Evolutionary conservation across 2,888 invertebrate genomes (phyloP).

Genomic region (Oscheius onirici): DNA sequence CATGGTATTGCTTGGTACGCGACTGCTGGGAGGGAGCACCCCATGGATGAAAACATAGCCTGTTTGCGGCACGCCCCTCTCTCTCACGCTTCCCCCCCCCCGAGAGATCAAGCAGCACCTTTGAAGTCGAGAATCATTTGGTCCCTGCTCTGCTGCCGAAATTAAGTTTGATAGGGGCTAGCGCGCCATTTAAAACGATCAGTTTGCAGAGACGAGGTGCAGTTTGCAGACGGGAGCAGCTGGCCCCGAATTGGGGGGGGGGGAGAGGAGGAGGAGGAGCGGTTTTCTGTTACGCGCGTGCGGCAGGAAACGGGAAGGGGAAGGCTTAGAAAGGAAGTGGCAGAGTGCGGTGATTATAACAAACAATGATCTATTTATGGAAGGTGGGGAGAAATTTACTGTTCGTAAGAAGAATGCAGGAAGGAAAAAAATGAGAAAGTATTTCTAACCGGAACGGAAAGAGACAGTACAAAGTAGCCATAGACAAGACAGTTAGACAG

Average conservation of each 20-base stretch:
- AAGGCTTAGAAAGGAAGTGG: background rate
- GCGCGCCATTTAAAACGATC: background rate
- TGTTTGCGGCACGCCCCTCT: constrained; percentile 30
- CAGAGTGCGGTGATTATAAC: background rate
- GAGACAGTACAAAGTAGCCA: background rate
- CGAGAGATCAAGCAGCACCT: constrained; percentile 13
- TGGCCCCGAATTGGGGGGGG: background rate
- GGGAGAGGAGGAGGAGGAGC: background rate
- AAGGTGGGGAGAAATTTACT: background rate
- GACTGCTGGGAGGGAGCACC: background rate
- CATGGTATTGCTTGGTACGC: constrained; percentile 30
- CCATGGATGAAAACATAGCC: constrained; percentile 30
- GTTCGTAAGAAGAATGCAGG: background rate
- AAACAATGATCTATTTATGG: background rate
- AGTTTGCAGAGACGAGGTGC: constrained; percentile 5
- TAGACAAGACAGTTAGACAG: too few relatives aligned
- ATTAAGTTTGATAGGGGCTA: background rate
- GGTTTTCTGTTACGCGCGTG: background rate
- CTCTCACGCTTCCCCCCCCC: background rate
- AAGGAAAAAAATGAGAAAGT: background rate
- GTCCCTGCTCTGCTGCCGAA: background rate
- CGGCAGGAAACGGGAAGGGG: background rate
- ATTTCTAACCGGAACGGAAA: background rate
- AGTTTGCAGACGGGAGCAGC: constrained; percentile 1
- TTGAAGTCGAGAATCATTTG: constrained; percentile 8